Evolutionary conservation across 2,113 vertebrate genomes (phyloP), one percentile per base, ranked within the genome.

Genomic region (Catharus bicknelli): DNA sequence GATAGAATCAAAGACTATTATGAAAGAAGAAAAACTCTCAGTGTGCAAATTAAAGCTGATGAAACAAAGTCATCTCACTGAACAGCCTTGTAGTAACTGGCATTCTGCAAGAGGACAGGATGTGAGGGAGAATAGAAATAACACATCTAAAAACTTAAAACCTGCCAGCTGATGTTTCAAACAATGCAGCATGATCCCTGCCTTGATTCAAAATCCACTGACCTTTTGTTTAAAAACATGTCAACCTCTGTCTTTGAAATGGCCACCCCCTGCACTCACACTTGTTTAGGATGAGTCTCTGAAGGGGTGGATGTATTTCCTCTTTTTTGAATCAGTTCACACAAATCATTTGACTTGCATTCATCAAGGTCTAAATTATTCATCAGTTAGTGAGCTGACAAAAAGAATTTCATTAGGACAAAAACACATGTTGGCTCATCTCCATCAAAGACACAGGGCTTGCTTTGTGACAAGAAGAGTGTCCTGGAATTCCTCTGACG

Each of bases 361-460:
- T 93, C 64, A 89, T 93, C 73, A 67, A 90, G 84, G n/a, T 17
- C 53, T 84, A 84, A 95, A 90, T 90, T 87, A 92, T 95, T 92
- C 84, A 78, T 53, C 83, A 81, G 69, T 62, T 84, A 77, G 73
- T 67, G 69, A 95, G 70, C 74, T 94, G 93, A 92, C 73, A 90
- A 63, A 94, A 83, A 47, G 34, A 89, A 90, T 90, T 95, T 92
- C 48, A 82, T 87, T 90, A 78, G 36, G 53, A 79, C 57, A 90
- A 86, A 90, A 95, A 38, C 66, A 72, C 23, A 6, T 17, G 38
- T 66, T 94, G 92, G 82, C 82, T 91, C 70, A n/a, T 79, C 50
- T 89, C 91, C 87, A 89, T 89, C 81, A 94, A 77, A 92, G 77
- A 81, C 74, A 84, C 64, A 84, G 62, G 57, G 43, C 48, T 81